Evolutionary conservation across 2,888 invertebrate genomes (phyloP).

Genomic region (Synanthedon andrenaeformis): DNA sequence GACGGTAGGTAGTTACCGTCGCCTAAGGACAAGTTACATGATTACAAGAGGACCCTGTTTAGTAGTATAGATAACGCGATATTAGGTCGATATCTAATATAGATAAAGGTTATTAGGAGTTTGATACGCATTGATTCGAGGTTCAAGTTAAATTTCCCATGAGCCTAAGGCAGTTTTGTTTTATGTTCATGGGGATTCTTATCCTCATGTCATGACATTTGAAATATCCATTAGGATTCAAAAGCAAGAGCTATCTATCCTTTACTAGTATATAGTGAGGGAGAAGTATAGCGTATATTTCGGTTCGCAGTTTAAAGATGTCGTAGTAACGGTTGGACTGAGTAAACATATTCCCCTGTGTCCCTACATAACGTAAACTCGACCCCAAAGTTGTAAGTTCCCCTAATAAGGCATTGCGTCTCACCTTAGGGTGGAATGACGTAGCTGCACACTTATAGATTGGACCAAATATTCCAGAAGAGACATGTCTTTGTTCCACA

Average conservation of each 20-base stretch:
- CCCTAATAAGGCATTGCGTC: slow-evolving; percentile 64
- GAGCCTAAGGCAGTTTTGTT: slow-evolving; percentile 36
- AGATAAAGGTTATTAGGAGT: slow-evolving; percentile 23
- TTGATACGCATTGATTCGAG: slow-evolving; percentile 29
- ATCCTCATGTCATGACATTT: slow-evolving; percentile 27
- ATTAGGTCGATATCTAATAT: too few relatives aligned
- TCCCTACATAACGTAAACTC: slow-evolving; percentile 48
- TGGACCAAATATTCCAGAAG: slow-evolving; percentile 1
- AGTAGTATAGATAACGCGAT: too few relatives aligned
- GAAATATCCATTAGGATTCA: not conserved
- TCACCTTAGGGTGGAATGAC: slow-evolving; percentile 53
- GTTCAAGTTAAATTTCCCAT: slow-evolving; percentile 53
- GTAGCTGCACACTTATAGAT: slow-evolving; percentile 17
- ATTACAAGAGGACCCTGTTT: too few relatives aligned
- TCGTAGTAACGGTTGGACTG: slow-evolving; percentile 17
- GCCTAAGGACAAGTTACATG: too few relatives aligned
- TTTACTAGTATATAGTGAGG: slow-evolving; percentile 21
- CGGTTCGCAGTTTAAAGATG: not conserved
- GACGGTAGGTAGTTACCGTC: too few relatives aligned
- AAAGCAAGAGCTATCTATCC: slow-evolving; percentile 14
- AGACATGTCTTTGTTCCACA: slow-evolving; percentile 7
- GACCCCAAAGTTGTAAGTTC: slow-evolving; percentile 65
- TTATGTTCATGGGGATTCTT: slow-evolving; percentile 21
- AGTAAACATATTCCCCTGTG: slow-evolving; percentile 54
- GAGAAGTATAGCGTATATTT: slow-evolving; percentile 12